Percentiles rank a stretch among this genome's conserved stretches.
phyloP scores from a whole-genome alignment of 2,797 vertebrate genomes.

The Petrocephalus schoutedeni region DNA sequence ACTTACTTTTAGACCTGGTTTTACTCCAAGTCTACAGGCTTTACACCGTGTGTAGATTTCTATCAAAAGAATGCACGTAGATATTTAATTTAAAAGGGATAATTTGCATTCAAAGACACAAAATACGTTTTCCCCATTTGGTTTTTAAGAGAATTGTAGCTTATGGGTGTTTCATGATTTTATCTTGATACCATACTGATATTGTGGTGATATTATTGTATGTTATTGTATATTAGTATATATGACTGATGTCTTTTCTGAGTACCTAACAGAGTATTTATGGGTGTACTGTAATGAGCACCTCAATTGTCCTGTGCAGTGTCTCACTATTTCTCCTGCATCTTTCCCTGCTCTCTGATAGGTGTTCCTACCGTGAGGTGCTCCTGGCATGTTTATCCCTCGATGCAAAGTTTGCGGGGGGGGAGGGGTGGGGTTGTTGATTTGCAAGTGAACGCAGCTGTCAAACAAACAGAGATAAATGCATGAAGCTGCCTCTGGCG shows the following conservation, averaged over 20 bases:
- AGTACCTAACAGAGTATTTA: neutral
- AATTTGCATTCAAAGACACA: neutral
- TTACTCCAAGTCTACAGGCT: neutral
- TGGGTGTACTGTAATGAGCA: too few relatives aligned
- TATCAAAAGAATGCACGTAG: neutral
- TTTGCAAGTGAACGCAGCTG: neutral
- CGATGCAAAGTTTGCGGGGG: neutral
- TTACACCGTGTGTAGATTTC: neutral
- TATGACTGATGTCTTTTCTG: neutral
- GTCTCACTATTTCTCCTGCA: neutral
- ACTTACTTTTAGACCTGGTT: neutral
- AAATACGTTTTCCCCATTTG: neutral
- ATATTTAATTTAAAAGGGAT: neutral
- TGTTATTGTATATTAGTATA: neutral
- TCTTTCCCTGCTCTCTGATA: neutral
- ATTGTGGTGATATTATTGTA: neutral
- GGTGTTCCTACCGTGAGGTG: neutral
- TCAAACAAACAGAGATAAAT: slow-evolving; percentile 18
- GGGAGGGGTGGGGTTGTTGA: neutral
- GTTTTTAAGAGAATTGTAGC: neutral
- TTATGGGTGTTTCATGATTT: neutral
- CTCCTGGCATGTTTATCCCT: neutral
- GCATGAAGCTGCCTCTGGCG: neutral
- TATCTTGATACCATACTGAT: neutral
- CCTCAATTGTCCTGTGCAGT: neutral